phyloP scores from a whole-genome alignment of 2,888 invertebrate species.

The Cryptocheilus praepositus region DNA sequence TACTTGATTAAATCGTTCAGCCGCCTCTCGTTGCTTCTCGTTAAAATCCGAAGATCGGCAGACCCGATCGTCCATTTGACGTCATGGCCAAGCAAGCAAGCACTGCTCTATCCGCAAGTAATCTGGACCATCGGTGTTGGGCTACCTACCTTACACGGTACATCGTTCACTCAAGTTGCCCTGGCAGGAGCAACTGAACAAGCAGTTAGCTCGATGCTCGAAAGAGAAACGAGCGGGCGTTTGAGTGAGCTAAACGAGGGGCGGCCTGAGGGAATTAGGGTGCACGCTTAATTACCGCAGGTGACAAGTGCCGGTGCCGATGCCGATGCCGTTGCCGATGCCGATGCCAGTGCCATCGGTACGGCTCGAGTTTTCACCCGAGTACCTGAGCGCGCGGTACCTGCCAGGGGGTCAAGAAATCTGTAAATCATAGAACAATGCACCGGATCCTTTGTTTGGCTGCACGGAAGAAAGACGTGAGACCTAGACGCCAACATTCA shows the following conservation, averaged over 20 bases:
- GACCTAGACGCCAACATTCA: no score
- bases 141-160: conserved; percentile 49
- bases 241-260: conserved; percentile 14
- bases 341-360: background rate
- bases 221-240: conserved; percentile 32
- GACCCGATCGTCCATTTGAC: conserved; percentile 43
- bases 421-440: conserved; percentile 58
- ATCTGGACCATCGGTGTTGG: conserved; percentile 47
- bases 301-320: conserved; percentile 57
- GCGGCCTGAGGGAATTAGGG: conserved; percentile 47
- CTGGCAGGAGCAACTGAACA: conserved; percentile 30
- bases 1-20: no score
- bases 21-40: no score
- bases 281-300: conserved; percentile 64
- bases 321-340: conserved; percentile 6
- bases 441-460: background rate
- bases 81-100: conserved; percentile 49
- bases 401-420: no score
- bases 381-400: conserved; percentile 18
- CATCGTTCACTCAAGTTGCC: conserved; percentile 28
- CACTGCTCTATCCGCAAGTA: conserved; percentile 49
- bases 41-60: conserved; percentile 41
- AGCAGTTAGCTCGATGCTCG: conserved; percentile 32
- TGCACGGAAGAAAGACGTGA: no score
- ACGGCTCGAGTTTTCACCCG: conserved; percentile 38